Evolutionary conservation across 2,113 vertebrate species (phyloP), one percentile per base, ranked within the genome.

Genomic region (Centropus bengalensis): DNA sequence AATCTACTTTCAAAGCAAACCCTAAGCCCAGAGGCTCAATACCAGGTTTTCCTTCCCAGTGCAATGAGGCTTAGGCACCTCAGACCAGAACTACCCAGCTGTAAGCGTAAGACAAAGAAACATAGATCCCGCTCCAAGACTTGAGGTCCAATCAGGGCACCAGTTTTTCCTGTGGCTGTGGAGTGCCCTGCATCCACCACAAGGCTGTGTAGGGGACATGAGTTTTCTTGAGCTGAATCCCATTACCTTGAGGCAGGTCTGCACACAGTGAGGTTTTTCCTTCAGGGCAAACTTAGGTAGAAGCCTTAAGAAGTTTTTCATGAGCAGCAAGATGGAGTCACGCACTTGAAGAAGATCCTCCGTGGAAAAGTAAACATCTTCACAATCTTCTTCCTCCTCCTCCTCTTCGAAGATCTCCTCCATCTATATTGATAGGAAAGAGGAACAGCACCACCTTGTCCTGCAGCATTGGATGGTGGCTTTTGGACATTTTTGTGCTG

Each of bases 231-330:
- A 15, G 52, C 23, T 60, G n/a, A 26, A 44, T 27, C 36, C 42
- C 19, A 69, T 93, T 74, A 99, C 99, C 98, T 98, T 97, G 42
- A 98, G 91, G 87, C 98, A 99, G 82, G 94, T 98, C 82, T 97
- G 97, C 59, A 98, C n/a, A 64, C 97, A 98, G 12, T 99, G 98
- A 12, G 98, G 98, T 45, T 97, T 98, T 88, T 99, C 98, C 83
- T 98, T 98, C 5, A 99, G 97, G 5, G 98, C 97, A 86, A 99
- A 99, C 23, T 96, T 98, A 5, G 97, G 91, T 3, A 99, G 97
- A 75, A 99, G 98, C 14, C 97, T 97, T 36, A 99, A 97, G 47
- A 99, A 97, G 75, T 98, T 99, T 74, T 97, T 98, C 75, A 99
- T 54, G 60, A 99, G 96, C 2, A 98, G 79, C 76, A 98, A 98